Conservation (phyloP, 2,113 vertebrate species). For the Sander vitreus region DNA sequence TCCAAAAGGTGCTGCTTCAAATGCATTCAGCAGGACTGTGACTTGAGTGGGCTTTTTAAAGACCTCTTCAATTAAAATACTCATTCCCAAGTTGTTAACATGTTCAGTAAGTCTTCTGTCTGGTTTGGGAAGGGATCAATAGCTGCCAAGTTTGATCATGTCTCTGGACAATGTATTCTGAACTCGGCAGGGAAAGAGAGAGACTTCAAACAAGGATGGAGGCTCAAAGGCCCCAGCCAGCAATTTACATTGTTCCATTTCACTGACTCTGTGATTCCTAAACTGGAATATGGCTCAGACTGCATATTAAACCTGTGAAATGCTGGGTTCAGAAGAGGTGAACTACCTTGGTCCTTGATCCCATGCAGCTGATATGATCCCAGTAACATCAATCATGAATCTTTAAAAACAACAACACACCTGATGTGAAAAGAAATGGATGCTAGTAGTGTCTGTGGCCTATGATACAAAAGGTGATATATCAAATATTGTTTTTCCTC, state of each 20-base stretch:
- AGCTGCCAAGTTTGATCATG: conserved; percentile 82
- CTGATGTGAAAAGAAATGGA: conserved; percentile 24
- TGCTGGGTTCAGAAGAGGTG: conserved; percentile 31
- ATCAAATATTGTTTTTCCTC: not conserved
- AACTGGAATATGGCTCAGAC: conserved; percentile 72
- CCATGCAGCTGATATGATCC: conserved; percentile 66
- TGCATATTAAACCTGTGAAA: conserved; percentile 72
- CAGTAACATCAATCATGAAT: conserved; percentile 53
- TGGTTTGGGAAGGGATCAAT: conserved; percentile 81
- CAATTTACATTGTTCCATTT: conserved; percentile 78
- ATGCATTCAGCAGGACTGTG: conserved; percentile 41
- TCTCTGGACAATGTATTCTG: conserved; percentile 80
- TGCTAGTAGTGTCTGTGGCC: not conserved
- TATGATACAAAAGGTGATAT: not conserved
- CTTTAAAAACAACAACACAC: conserved; percentile 42
- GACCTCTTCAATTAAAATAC: conserved; percentile 78
- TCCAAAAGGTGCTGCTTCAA: conserved; percentile 48
- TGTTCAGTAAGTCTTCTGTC: conserved; percentile 76
- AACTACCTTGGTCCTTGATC: conserved; percentile 50
- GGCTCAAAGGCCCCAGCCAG: conserved; percentile 70
- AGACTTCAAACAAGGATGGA: conserved; percentile 80
- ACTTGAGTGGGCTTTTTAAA: conserved; percentile 63
- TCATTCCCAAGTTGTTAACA: conserved; percentile 76
- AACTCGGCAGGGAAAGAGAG: conserved; percentile 70
- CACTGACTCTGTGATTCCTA: conserved; percentile 77